These are phyloP conservation scores for Nothura maculosa DNA, from an alignment of 2,797 vertebrate genomes.

Conservation along the genomic window DNA sequence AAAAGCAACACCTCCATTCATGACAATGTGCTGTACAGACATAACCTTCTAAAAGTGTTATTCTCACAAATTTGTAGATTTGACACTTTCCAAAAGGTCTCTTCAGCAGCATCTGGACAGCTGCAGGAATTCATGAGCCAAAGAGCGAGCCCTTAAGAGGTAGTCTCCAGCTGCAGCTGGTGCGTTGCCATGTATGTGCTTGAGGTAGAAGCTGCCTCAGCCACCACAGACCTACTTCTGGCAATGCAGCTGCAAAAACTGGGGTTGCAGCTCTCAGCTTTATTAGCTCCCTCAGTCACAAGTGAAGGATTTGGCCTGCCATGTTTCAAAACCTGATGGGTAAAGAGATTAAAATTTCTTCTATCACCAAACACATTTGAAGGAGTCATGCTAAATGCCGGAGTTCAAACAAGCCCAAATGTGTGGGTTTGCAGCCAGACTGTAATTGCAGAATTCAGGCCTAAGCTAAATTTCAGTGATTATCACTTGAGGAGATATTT, in stretches of 20 bases:
- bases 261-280: neutral
- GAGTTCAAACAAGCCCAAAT: neutral
- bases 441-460: neutral
- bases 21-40: neutral
- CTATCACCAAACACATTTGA: neutral
- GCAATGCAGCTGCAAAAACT: neutral
- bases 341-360: neutral
- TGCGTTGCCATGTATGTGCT: neutral
- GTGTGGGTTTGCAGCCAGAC: neutral
- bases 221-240: neutral
- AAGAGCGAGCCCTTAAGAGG: neutral
- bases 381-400: neutral
- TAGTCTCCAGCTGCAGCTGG: neutral
- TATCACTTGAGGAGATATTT: neutral
- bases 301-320: neutral
- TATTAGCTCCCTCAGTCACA: accelerated
- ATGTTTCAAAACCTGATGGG: neutral
- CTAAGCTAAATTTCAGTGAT: neutral
- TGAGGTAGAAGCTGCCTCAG: neutral
- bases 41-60: neutral
- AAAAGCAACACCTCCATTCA: neutral
- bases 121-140: neutral
- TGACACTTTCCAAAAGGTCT: neutral
- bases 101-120: neutral
- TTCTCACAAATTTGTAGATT: neutral